Conservation (phyloP, 2,113 vertebrate species). For the Python bivittatus region DNA sequence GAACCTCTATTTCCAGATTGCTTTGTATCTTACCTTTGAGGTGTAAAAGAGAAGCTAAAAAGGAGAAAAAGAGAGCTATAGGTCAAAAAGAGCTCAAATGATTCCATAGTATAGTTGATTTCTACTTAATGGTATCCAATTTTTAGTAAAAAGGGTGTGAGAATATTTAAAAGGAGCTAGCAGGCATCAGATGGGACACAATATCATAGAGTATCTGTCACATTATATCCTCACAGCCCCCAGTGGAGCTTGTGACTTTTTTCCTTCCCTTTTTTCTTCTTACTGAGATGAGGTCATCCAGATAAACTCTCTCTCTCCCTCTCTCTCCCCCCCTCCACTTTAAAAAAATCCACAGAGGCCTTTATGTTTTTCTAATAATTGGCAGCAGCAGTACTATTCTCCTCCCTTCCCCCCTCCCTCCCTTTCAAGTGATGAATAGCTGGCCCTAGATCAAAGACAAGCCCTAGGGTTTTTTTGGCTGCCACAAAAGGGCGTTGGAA, state of each 20-base stretch:
- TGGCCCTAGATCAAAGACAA: constrained; percentile 87
- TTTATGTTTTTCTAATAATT: constrained; percentile 82
- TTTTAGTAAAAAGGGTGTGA: fast-evolving
- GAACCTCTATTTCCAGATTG: constrained; percentile 33
- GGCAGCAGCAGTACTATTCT: constrained; percentile 79
- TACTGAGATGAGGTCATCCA: constrained; percentile 35
- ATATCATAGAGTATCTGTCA: neutral
- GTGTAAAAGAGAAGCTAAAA: neutral
- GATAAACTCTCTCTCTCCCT: constrained; percentile 12
- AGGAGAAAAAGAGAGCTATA: neutral
- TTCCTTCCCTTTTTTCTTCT: neutral
- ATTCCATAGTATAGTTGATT: neutral
- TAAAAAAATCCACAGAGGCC: constrained; percentile 60
- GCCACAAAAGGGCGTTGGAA: constrained; percentile 79
- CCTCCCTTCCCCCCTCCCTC: constrained; percentile 47
- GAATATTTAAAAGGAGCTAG: constrained; percentile 1
- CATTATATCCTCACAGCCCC: neutral
- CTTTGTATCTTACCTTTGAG: constrained; percentile 36
- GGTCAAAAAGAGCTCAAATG: neutral
- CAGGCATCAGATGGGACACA: constrained; percentile 18
- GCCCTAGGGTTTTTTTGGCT: constrained; percentile 80
- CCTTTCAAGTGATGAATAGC: constrained; percentile 93
- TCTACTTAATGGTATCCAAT: neutral
- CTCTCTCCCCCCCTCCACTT: neutral
- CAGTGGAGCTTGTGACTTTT: constrained; percentile 23